phyloP scores from a whole-genome alignment of 2,888 invertebrate genomes.

The Eugnorisma glareosa region DNA sequence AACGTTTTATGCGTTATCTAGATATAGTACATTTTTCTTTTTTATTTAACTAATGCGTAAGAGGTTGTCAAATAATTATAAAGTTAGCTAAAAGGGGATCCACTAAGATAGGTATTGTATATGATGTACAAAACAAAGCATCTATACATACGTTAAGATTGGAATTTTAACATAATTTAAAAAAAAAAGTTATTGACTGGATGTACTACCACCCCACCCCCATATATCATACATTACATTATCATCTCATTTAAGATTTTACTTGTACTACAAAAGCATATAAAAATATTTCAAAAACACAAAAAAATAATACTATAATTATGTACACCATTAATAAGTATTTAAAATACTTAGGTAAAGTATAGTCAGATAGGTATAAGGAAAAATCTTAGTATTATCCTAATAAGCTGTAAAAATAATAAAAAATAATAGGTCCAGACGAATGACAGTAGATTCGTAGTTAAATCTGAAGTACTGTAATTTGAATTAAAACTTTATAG shows the following conservation, averaged over 20 bases:
- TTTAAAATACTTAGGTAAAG: no score
- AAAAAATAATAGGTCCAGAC: neutral
- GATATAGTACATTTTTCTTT: neutral
- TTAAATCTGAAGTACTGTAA: neutral
- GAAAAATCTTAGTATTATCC: neutral
- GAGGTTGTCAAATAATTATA: constrained; percentile 13
- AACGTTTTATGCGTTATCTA: neutral
- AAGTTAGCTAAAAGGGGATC: no score
- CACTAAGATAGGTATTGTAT: neutral
- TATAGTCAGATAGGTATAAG: neutral
- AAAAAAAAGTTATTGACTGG: neutral
- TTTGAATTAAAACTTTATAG: neutral
- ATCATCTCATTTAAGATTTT: neutral
- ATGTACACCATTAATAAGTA: neutral
- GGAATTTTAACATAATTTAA: neutral
- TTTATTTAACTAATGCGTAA: constrained; percentile 9
- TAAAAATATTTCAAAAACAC: no score
- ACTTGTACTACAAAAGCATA: neutral
- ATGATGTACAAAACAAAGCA: neutral
- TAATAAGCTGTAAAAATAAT: constrained; percentile 4
- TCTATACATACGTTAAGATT: neutral
- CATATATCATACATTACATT: neutral
- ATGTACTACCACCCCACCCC: neutral
- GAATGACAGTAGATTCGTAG: neutral
- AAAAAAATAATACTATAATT: neutral